Percentiles rank a stretch among this genome's conserved stretches.
Evolutionary conservation across 2,888 invertebrate species (phyloP).

Genomic region (Sinelater perroti): DNA sequence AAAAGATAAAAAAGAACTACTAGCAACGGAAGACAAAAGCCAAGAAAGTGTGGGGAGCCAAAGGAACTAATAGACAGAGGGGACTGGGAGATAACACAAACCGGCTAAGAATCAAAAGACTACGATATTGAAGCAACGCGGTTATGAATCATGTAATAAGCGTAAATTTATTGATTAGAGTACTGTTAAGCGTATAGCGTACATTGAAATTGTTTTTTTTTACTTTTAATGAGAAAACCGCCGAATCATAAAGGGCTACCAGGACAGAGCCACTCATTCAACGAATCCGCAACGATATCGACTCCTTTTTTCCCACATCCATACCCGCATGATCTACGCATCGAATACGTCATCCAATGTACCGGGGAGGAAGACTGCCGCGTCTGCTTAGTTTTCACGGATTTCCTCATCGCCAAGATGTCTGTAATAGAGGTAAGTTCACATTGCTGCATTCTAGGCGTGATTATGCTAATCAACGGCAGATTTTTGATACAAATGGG

Average conservation of each 20-base stretch:
- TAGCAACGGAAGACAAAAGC: no score
- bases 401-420: constrained; percentile 71
- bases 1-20: no score
- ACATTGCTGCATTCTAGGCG: not conserved
- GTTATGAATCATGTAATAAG: no score
- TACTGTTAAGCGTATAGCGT: no score
- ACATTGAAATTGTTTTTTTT: no score
- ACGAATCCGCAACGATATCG: constrained; percentile 64
- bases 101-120: no score
- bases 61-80: no score
- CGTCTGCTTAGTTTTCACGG: constrained; percentile 71
- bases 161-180: no score
- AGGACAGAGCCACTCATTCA: constrained; percentile 53
- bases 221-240: no score
- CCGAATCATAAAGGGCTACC: constrained; percentile 64
- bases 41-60: no score
- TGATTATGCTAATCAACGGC: constrained; percentile 5
- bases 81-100: no score
- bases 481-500: constrained; percentile 75
- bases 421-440: constrained; percentile 71
- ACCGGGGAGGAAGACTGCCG: constrained; percentile 63
- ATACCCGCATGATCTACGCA: constrained; percentile 72
- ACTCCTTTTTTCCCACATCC: constrained; percentile 75
- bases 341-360: constrained; percentile 72
- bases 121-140: no score